phyloP scores from a whole-genome alignment of 2,888 invertebrate species.

The Hypolimnas misippus region DNA sequence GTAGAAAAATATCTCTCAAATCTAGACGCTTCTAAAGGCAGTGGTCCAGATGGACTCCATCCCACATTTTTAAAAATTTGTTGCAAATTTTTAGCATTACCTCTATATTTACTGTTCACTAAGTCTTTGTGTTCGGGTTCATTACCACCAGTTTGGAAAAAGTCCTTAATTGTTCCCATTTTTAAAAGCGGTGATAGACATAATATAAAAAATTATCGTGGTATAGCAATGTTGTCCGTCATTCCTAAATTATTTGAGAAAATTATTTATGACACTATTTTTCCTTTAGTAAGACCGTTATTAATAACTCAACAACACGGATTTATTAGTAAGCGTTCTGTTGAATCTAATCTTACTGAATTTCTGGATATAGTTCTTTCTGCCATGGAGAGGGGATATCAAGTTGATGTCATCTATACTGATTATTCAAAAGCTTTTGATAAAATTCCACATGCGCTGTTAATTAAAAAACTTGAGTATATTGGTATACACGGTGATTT shows the following conservation, averaged over 20 bases:
- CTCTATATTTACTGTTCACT: not conserved
- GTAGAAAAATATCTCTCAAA: not conserved
- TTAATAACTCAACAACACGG: constrained; percentile 4
- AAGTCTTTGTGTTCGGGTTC: not conserved
- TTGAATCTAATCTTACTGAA: constrained; percentile 18
- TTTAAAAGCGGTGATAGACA: constrained; percentile 19
- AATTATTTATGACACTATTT: not conserved
- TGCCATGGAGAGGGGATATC: constrained; percentile 4
- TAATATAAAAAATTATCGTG: constrained; percentile 14
- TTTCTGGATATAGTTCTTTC: constrained; percentile 4
- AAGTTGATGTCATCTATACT: constrained; percentile 18
- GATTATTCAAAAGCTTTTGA: constrained; percentile 14
- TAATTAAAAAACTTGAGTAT: constrained; percentile 6
- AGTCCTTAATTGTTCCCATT: constrained; percentile 7
- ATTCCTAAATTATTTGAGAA: constrained; percentile 14
- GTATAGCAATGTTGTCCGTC: constrained; percentile 13
- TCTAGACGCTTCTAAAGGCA: not conserved
- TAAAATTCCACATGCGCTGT: constrained; percentile 18
- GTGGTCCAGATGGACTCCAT: constrained; percentile 2
- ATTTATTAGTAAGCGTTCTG: constrained; percentile 2
- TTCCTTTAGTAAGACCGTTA: not conserved
- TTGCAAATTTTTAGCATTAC: not conserved
- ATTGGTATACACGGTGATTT: constrained; percentile 13
- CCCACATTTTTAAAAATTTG: not conserved
- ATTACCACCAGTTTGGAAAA: constrained; percentile 3